phyloP scores from a whole-genome alignment of 2,888 invertebrate genomes.

The Busseola fusca region DNA sequence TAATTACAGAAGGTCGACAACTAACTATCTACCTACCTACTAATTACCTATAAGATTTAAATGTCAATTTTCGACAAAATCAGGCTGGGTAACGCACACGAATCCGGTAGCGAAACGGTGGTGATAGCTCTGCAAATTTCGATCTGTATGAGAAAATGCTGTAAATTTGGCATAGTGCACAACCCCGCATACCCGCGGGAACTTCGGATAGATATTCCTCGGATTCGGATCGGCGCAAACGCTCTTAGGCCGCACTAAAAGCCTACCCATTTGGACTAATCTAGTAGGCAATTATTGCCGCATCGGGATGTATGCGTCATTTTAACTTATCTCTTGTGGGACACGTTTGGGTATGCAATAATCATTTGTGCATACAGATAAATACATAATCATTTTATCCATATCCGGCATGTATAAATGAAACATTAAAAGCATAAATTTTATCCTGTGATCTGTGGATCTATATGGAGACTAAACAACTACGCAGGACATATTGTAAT shows the following conservation, averaged over 20 bases:
- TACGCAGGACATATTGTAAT: neutral
- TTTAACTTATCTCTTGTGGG: neutral
- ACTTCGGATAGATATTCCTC: neutral
- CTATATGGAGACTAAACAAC: neutral
- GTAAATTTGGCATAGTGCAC: too few relatives aligned
- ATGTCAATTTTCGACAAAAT: too few relatives aligned
- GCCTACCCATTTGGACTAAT: neutral
- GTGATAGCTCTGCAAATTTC: neutral
- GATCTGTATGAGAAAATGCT: neutral
- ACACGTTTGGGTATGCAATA: neutral
- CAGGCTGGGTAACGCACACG: too few relatives aligned
- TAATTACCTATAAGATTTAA: too few relatives aligned
- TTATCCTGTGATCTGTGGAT: neutral
- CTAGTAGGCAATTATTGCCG: neutral
- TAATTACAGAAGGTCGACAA: too few relatives aligned
- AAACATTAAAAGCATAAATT: neutral
- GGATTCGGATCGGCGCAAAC: neutral
- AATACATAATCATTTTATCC: neutral
- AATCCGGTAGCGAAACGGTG: neutral
- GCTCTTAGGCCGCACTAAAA: neutral
- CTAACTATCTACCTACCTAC: too few relatives aligned
- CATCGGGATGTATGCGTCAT: neutral
- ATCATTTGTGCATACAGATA: too few relatives aligned
- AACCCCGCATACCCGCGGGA: neutral
- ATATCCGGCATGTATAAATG: neutral